phyloP scores from a whole-genome alignment of 2,888 invertebrate species.

The Leptogaster cylindrica region DNA sequence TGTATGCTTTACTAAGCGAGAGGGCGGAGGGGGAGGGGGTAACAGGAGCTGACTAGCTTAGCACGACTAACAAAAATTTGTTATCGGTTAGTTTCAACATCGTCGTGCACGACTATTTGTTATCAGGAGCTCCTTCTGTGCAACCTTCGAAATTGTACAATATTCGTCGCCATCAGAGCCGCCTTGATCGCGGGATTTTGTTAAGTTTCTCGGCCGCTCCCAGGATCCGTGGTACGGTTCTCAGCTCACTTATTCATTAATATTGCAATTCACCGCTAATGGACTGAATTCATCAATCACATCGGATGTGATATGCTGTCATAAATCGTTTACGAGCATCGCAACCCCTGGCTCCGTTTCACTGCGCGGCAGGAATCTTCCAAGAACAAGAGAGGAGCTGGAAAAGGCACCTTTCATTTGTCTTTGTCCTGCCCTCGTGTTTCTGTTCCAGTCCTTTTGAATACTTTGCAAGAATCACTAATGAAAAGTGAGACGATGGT shows the following conservation, averaged over 20 bases:
- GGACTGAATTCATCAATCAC: constrained; percentile 28
- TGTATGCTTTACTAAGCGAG: no score
- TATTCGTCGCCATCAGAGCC: no score
- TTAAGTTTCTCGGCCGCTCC: no score
- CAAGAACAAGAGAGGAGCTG: neutral
- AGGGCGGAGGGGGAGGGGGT: no score
- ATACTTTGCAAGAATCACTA: neutral
- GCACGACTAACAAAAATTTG: no score
- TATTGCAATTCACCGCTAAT: constrained; percentile 23
- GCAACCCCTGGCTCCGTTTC: neutral
- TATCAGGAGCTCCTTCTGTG: no score
- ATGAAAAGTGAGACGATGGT: neutral
- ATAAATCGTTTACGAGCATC: constrained; percentile 18
- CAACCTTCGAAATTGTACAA: no score
- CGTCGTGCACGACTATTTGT: no score
- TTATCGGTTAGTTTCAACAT: no score
- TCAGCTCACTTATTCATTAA: constrained; percentile 15
- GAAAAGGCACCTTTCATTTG: constrained; percentile 5
- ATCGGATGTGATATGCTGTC: constrained; percentile 13
- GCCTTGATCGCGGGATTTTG: no score
- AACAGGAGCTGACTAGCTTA: no score
- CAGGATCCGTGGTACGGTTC: no score
- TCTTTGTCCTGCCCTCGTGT: neutral
- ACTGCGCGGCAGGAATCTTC: neutral
- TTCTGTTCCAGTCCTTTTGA: neutral